These are phyloP conservation scores for Microtus pennsylvanicus DNA, from an alignment of 2,113 vertebrate species.

Conservation along the genomic window DNA sequence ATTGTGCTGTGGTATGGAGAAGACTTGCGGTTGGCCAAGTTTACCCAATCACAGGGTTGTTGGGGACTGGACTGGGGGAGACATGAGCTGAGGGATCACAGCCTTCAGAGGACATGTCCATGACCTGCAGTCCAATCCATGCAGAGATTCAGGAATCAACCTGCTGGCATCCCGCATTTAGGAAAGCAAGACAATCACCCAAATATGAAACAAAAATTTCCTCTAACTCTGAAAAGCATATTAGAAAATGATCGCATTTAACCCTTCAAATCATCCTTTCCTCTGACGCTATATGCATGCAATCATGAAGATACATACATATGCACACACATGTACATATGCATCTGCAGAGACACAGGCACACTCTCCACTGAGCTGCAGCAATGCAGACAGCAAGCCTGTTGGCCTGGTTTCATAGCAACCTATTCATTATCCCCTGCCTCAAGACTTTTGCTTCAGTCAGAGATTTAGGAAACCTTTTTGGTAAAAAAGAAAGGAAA, in stretches of 20 bases:
- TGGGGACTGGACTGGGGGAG: background rate
- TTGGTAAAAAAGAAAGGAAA: conserved; percentile 18
- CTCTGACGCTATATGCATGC: background rate
- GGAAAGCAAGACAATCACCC: conserved; percentile 33
- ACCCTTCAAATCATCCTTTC: background rate
- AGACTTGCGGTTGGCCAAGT: conserved; percentile 25
- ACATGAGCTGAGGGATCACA: background rate
- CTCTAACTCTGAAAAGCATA: background rate
- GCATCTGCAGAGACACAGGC: background rate
- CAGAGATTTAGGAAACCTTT: conserved; percentile 70
- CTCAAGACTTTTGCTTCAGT: conserved; percentile 75
- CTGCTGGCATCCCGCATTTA: conserved; percentile 47
- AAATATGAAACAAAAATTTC: conserved; percentile 1
- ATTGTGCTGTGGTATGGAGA: conserved; percentile 44
- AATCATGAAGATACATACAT: background rate
- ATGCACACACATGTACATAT: no score
- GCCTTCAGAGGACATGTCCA: conserved; percentile 25
- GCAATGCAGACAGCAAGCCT: background rate
- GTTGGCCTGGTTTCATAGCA: conserved; percentile 64
- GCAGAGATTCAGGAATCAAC: background rate
- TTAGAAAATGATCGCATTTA: conserved; percentile 57
- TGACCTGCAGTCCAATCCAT: conserved; percentile 25
- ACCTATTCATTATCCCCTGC: conserved; percentile 38
- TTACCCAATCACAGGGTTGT: conserved; percentile 27
- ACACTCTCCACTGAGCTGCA: conserved; percentile 19